Conservation (phyloP, 2,797 vertebrate species). For the Leptatherina wallacei region DNA sequence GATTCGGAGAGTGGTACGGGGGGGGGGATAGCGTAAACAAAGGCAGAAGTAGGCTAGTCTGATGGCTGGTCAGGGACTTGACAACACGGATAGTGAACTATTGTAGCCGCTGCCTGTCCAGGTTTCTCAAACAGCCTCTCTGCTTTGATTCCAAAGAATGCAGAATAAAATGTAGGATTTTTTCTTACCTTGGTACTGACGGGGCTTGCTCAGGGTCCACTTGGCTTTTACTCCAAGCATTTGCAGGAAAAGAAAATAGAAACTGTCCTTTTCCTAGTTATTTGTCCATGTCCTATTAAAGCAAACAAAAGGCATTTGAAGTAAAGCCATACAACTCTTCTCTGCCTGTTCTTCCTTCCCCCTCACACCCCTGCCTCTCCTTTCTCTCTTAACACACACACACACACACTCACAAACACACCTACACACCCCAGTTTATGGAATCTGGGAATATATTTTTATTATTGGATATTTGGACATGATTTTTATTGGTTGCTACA, state of each 20-base stretch:
- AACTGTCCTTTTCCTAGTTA: slow-evolving; percentile 36
- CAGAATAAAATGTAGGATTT: slow-evolving; percentile 17
- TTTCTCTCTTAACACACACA: slow-evolving; percentile 47
- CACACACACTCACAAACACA: slow-evolving; percentile 52
- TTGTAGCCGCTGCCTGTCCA: slow-evolving; percentile 45
- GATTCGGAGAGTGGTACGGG: slow-evolving; percentile 30
- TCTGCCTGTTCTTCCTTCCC: slow-evolving; percentile 43
- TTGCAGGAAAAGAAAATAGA: slow-evolving; percentile 34
- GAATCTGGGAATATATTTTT: slow-evolving; percentile 13
- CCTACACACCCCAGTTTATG: slow-evolving; percentile 20
- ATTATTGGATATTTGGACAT: slow-evolving; percentile 15
- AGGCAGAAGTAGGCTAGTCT: slow-evolving; percentile 63
- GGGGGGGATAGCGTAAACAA: slow-evolving; percentile 73
- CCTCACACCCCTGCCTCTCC: slow-evolving; percentile 49
- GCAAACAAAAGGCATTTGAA: slow-evolving; percentile 58
- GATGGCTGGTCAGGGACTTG: slow-evolving; percentile 54
- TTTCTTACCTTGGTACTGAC: slow-evolving; percentile 61
- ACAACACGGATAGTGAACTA: slow-evolving; percentile 66
- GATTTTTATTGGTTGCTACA: neutral
- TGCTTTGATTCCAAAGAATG: slow-evolving; percentile 23
- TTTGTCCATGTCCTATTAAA: slow-evolving; percentile 39
- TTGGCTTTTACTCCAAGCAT: slow-evolving; percentile 27
- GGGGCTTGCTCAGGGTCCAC: slow-evolving; percentile 32
- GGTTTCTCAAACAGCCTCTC: slow-evolving; percentile 21
- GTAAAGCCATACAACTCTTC: slow-evolving; percentile 59